Evolutionary conservation across 2,797 vertebrate species (phyloP).

Genomic region (Neosilurus mollespiculum): DNA sequence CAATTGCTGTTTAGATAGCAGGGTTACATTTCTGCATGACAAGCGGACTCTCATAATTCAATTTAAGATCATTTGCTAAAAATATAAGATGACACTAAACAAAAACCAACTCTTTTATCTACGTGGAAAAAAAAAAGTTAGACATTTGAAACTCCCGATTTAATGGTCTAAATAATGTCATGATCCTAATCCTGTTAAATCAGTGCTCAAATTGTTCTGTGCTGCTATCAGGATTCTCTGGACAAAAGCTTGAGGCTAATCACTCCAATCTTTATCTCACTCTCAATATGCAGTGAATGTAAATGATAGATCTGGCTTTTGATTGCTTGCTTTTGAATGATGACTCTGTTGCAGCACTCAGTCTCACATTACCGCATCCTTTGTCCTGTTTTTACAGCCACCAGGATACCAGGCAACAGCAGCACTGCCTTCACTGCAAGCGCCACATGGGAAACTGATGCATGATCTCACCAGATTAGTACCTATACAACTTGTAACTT

Average conservation of each 20-base stretch:
- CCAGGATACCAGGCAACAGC: not conserved
- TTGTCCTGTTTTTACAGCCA: not conserved
- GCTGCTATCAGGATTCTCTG: not conserved
- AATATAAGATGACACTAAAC: not conserved
- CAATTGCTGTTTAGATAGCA: not conserved
- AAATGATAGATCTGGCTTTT: conserved; percentile 12
- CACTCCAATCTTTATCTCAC: not conserved
- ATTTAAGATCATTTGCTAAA: not conserved
- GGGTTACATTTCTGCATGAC: not conserved
- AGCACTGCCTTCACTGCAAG: not conserved
- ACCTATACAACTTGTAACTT: not conserved
- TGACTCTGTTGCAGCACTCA: not conserved
- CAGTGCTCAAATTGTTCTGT: not conserved
- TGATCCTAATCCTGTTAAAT: conserved; percentile 12
- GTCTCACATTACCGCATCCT: conserved; percentile 6
- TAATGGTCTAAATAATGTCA: not conserved
- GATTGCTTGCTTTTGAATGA: conserved; percentile 10
- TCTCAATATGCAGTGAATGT: not conserved
- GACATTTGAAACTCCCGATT: conserved; percentile 6
- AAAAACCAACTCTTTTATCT: not conserved
- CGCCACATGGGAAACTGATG: not conserved
- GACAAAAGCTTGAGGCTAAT: conserved; percentile 11
- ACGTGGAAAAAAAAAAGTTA: no score
- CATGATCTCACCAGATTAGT: conserved; percentile 6
- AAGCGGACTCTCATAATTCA: not conserved